These are phyloP conservation scores for Epizoanthus fatuus DNA, from an alignment of 92 coral and sea anemone species.

Conservation along the genomic window DNA sequence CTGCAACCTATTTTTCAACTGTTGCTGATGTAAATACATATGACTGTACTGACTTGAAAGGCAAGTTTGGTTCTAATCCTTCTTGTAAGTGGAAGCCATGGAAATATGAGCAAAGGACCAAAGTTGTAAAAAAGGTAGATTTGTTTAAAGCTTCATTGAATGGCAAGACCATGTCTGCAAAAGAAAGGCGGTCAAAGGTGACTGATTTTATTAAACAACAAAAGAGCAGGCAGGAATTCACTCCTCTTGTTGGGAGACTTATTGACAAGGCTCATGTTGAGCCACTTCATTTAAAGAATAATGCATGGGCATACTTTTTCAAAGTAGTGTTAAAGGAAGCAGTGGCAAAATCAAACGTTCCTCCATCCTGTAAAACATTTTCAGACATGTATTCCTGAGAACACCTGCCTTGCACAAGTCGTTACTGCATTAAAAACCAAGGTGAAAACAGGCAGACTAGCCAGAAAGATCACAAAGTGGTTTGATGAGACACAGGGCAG, in stretches of 20 bases:
- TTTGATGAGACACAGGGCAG: conserved; percentile 72
- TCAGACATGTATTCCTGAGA: conserved; percentile 53
- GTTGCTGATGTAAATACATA: conserved; percentile 74
- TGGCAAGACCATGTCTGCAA: not conserved
- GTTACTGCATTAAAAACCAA: conserved; percentile 49
- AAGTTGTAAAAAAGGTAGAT: conserved; percentile 52
- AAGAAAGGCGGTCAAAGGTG: not conserved
- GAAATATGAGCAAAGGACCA: conserved; percentile 51
- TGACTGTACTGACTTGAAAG: conserved; percentile 72
- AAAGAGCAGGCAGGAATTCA: conserved; percentile 65
- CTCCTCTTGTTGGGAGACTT: conserved; percentile 54
- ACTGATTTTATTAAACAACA: conserved; percentile 21
- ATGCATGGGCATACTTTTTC: conserved; percentile 76
- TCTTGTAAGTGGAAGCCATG: conserved; percentile 69
- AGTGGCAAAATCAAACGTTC: conserved; percentile 59
- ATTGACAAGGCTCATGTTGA: conserved; percentile 74
- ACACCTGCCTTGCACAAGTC: conserved; percentile 58
- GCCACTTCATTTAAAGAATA: conserved; percentile 67
- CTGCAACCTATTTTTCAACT: conserved; percentile 73
- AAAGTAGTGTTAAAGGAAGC: conserved; percentile 60
- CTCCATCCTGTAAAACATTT: conserved; percentile 44
- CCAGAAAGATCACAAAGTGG: conserved; percentile 64
- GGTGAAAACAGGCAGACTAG: conserved; percentile 63
- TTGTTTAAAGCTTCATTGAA: conserved; percentile 41
- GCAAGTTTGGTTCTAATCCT: conserved; percentile 65